phyloP scores from a whole-genome alignment of 1,140 invertebrate genomes.

The Hydropsyche tenuis region DNA sequence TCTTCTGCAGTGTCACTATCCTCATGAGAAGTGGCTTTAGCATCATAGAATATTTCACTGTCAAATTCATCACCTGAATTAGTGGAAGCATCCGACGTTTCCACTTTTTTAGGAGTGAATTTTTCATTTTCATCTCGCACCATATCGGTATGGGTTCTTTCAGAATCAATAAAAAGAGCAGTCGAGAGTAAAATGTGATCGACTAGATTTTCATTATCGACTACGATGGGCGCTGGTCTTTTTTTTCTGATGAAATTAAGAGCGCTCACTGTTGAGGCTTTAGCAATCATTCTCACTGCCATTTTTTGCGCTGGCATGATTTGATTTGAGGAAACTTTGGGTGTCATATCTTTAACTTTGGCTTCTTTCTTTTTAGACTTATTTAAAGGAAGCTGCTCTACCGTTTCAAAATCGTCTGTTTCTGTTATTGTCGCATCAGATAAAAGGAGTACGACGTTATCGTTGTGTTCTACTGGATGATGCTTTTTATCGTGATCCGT shows the following conservation, averaged over 20 bases:
- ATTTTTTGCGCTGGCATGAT: slow-evolving; percentile 57
- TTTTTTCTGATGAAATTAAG: slow-evolving; percentile 59
- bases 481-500: slow-evolving; percentile 23
- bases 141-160: slow-evolving; percentile 53
- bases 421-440: slow-evolving; percentile 45
- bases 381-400: slow-evolving; percentile 57
- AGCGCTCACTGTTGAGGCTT: slow-evolving; percentile 57
- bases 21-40: slow-evolving; percentile 28
- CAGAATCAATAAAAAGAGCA: slow-evolving; percentile 58
- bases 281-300: slow-evolving; percentile 45
- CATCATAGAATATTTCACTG: slow-evolving; percentile 44
- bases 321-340: slow-evolving; percentile 54
- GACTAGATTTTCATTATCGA: not conserved
- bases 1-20: slow-evolving; percentile 21
- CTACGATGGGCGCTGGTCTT: slow-evolving; percentile 53
- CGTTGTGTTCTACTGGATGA: slow-evolving; percentile 39
- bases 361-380: slow-evolving; percentile 57
- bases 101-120: slow-evolving; percentile 14
- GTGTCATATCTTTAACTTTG: slow-evolving; percentile 58
- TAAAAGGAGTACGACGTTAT: slow-evolving; percentile 43
- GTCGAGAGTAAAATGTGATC: slow-evolving; percentile 56
- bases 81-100: slow-evolving; percentile 53
- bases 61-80: slow-evolving; percentile 38
- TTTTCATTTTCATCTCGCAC: slow-evolving; percentile 23
- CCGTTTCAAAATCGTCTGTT: slow-evolving; percentile 48